Conservation (phyloP, 2,113 vertebrate species). For the Cygnus atratus region DNA sequence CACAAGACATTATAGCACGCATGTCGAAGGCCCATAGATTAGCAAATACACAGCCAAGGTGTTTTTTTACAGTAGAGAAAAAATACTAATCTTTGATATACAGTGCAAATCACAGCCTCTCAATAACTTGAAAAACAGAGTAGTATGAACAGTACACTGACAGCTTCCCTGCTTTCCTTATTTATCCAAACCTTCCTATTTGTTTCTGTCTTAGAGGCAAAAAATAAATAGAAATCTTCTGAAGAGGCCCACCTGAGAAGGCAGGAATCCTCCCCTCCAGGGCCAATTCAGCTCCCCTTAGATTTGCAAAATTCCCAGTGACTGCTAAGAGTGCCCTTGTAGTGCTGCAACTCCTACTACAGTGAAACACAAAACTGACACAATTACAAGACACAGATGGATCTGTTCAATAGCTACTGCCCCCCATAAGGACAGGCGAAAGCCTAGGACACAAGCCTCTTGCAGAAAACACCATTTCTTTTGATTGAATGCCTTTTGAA, state of each 20-base stretch:
- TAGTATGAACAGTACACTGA: neutral
- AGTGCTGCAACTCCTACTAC: neutral
- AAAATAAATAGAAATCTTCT: neutral
- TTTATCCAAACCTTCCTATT: neutral
- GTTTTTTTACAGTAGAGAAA: neutral
- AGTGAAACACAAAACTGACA: conserved; percentile 6
- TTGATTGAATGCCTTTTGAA: conserved; percentile 78
- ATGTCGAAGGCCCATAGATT: neutral
- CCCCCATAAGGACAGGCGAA: conserved; percentile 42
- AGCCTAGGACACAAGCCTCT: conserved; percentile 44
- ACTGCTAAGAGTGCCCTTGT: neutral
- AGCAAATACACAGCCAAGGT: neutral
- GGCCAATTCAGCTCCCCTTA: neutral
- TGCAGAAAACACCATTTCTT: conserved; percentile 72
- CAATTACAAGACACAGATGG: neutral
- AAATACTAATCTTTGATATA: neutral
- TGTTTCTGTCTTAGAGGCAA: neutral
- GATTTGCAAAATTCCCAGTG: neutral
- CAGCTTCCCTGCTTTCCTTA: neutral
- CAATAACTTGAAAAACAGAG: neutral
- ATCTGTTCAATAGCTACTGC: conserved; percentile 46
- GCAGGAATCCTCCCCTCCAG: neutral
- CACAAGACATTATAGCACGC: neutral
- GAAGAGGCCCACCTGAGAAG: neutral
- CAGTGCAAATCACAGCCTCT: neutral